Evolutionary conservation across 2,113 vertebrate species (phyloP).

Genomic region (Physeter macrocephalus): DNA sequence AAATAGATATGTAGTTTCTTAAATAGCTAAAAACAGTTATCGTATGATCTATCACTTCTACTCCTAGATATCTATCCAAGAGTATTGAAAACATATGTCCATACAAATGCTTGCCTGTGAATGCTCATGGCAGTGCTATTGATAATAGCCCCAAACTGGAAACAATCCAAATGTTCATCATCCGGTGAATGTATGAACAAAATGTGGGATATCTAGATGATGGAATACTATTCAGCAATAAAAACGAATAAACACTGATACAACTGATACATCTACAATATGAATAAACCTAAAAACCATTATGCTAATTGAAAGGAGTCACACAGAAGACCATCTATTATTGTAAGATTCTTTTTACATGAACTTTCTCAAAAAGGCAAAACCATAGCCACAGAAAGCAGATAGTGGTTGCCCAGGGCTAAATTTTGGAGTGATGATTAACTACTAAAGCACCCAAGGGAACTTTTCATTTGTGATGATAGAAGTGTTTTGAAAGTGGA

Average conservation of each 20-base stretch:
- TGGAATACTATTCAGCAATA: not conserved
- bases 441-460: not conserved
- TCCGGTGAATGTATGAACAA: not conserved
- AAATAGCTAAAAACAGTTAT: constrained; percentile 15
- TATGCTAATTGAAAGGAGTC: not conserved
- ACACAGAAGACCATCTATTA: not conserved
- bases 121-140: not conserved
- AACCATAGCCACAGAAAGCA: not conserved
- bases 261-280: not conserved
- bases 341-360: not conserved
- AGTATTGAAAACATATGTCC: not conserved
- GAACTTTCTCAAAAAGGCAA: not conserved
- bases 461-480: not conserved
- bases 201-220: not conserved
- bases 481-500: not conserved
- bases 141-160: not conserved
- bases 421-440: not conserved
- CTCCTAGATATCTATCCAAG: not conserved
- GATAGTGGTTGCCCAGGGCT: not conserved
- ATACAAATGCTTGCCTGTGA: not conserved
- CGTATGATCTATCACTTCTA: not conserved
- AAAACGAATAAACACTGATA: not conserved
- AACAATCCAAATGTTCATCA: not conserved
- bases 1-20: constrained; percentile 28
- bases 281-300: not conserved